A percentile compares a stretch with the other conserved stretches of the same genome.
phyloP scores from a whole-genome alignment of 2,797 vertebrate genomes.

The Peromyscus melanophrys region DNA sequence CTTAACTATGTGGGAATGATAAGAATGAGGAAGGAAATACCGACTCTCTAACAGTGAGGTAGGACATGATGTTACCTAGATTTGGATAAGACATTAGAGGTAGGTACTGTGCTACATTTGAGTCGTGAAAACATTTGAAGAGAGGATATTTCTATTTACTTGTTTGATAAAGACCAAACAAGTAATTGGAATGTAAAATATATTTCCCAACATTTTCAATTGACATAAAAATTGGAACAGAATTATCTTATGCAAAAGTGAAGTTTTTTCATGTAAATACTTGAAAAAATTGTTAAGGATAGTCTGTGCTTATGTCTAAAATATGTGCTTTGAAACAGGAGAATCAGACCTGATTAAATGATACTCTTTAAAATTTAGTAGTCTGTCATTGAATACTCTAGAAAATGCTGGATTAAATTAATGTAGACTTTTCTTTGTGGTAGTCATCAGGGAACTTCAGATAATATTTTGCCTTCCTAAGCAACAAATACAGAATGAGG shows the following conservation, averaged over 20 bases:
- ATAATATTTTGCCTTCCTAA: constrained; percentile 11
- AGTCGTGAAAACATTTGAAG: background rate
- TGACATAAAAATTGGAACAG: constrained; percentile 10
- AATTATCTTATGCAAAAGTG: background rate
- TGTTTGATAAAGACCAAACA: background rate
- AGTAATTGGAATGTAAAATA: background rate
- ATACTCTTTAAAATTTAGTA: background rate
- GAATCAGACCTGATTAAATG: background rate
- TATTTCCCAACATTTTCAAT: background rate
- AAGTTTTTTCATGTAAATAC: background rate
- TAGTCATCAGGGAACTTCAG: background rate
- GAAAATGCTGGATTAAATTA: background rate
- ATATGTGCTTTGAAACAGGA: background rate
- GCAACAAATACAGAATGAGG: background rate
- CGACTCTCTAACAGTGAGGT: background rate
- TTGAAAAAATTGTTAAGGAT: background rate
- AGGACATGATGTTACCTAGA: background rate
- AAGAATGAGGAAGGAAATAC: background rate
- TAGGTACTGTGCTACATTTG: background rate
- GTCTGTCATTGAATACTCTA: background rate
- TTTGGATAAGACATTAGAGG: background rate
- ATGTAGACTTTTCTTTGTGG: background rate
- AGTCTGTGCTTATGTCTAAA: background rate
- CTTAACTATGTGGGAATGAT: background rate
- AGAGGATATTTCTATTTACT: background rate